phyloP scores from a whole-genome alignment of 2,797 vertebrate genomes.

The Emys orbicularis region DNA sequence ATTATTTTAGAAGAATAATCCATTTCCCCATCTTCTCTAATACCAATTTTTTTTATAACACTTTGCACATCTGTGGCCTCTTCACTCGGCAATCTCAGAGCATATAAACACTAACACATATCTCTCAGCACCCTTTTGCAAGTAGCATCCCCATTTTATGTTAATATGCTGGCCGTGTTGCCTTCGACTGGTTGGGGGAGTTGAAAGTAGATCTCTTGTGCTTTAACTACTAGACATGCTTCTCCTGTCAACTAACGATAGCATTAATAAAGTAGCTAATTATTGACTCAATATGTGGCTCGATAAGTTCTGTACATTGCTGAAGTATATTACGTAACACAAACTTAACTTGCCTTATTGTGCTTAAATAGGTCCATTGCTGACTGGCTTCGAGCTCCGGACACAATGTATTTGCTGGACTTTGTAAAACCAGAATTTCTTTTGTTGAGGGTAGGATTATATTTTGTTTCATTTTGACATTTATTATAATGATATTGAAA shows the following conservation, averaged over 20 bases:
- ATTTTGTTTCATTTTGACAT: not conserved
- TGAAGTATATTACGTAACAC: not conserved
- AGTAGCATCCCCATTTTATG: not conserved
- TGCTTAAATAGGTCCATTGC: conserved; percentile 91
- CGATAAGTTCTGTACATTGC: rapidly evolving
- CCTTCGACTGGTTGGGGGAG: not conserved
- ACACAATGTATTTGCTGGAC: conserved; percentile 98
- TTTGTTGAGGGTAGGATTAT: conserved; percentile 89
- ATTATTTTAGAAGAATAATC: not conserved
- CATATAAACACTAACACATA: not conserved
- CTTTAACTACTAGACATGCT: not conserved
- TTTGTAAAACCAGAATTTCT: conserved; percentile 99
- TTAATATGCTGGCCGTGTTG: not conserved
- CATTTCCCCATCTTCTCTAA: not conserved
- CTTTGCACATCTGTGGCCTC: not conserved
- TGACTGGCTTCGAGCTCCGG: conserved; percentile 97
- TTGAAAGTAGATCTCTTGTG: not conserved
- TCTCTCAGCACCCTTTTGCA: not conserved
- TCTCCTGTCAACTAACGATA: not conserved
- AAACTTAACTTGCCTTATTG: not conserved
- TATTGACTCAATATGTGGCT: not conserved
- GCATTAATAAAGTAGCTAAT: not conserved
- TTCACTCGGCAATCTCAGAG: not conserved
- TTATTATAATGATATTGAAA: rapidly evolving
- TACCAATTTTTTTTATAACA: not conserved